Conservation (phyloP, 2,888 invertebrate species). For the Apodemia hepburni region DNA sequence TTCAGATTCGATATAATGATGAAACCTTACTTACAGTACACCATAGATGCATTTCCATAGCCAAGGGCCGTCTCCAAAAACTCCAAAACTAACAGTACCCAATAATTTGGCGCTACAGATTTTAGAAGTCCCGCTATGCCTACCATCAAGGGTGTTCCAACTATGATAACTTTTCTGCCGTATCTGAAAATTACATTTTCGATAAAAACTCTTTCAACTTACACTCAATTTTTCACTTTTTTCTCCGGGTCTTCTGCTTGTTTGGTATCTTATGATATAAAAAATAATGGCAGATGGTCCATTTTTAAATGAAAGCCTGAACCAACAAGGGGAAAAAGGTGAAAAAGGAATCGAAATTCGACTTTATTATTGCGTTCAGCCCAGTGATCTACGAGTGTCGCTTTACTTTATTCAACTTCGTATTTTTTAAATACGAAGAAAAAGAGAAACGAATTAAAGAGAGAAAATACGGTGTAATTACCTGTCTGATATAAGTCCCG, state of each 20-base stretch:
- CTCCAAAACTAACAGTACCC: conserved; percentile 84
- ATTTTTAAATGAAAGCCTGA: too few species aligned
- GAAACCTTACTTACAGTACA: conserved; percentile 53
- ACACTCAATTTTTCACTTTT: too few species aligned
- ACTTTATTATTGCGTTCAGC: too few species aligned
- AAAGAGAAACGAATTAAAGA: neutral
- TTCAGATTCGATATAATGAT: neutral
- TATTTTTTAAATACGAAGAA: too few species aligned
- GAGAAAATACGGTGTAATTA: conserved; percentile 47
- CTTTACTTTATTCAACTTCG: too few species aligned
- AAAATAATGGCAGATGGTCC: too few species aligned
- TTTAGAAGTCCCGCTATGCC: conserved; percentile 83
- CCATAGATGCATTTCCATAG: conserved; percentile 70
- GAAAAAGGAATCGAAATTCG: too few species aligned
- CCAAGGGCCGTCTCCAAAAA: conserved; percentile 86
- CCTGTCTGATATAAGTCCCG: conserved; percentile 87
- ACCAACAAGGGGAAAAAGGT: too few species aligned
- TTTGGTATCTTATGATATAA: too few species aligned
- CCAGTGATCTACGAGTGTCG: too few species aligned
- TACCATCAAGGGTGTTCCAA: conserved; percentile 71
- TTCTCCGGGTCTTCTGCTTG: too few species aligned
- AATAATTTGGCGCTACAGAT: conserved; percentile 84
- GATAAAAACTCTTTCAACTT: neutral
- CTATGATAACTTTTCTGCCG: conserved; percentile 68
- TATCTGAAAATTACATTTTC: conserved; percentile 44